A percentile compares a stretch with the other conserved stretches of the same genome.
These are phyloP conservation scores for Myodes glareolus DNA, from an alignment of 2,113 vertebrate species.

Conservation along the genomic window DNA sequence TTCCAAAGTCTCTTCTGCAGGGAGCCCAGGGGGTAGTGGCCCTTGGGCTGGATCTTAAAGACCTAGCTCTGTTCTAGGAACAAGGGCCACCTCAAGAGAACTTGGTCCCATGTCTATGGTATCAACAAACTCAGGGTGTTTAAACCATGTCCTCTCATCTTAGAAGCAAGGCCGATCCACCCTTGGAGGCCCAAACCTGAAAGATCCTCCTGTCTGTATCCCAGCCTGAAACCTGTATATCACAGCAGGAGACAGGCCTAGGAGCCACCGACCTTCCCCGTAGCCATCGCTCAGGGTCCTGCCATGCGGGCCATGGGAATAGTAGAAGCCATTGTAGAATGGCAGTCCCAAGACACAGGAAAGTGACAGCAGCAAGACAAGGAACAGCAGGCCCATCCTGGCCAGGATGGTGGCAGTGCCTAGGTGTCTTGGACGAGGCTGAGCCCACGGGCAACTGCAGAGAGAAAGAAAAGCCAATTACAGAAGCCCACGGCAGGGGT, in stretches of 20 bases:
- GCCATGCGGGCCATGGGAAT: conserved; percentile 87
- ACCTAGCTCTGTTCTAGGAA: neutral
- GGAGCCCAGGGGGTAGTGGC: neutral
- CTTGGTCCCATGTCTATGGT: neutral
- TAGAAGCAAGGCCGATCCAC: neutral
- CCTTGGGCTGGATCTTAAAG: neutral
- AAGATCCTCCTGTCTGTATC: neutral
- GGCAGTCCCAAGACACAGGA: conserved; percentile 69
- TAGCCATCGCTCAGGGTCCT: conserved; percentile 69
- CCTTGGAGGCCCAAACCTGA: neutral
- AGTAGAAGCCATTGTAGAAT: conserved; percentile 93
- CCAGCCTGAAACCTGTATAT: neutral
- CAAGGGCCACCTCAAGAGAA: neutral
- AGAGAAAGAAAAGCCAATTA: conserved; percentile 2
- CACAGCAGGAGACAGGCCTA: neutral
- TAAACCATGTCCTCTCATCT: neutral
- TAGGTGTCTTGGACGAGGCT: neutral
- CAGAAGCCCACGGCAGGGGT: neutral
- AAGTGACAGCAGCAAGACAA: conserved; percentile 81
- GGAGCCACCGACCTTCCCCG: conserved; percentile 57
- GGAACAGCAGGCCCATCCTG: conserved; percentile 78
- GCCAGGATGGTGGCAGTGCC: fast-evolving
- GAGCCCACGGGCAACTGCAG: neutral
- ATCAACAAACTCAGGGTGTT: neutral
- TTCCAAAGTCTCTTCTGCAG: neutral